These are phyloP conservation scores for Sebastes diploproa DNA, from an alignment of 2,797 vertebrate genomes.

Conservation along the genomic window DNA sequence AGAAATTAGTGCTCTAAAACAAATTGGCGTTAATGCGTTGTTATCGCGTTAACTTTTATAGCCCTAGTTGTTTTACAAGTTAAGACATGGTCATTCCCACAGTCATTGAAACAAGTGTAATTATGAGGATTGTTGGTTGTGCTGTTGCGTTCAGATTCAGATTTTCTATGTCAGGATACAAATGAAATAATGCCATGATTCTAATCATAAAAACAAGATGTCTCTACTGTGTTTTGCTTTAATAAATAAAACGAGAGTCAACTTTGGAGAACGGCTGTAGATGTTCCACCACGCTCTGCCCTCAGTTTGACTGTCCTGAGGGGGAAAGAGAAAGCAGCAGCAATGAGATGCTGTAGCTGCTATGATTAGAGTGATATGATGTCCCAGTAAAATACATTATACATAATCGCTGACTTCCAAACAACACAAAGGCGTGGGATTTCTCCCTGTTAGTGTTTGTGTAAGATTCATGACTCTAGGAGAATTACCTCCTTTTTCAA, in stretches of 20 bases:
- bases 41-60: too few relatives aligned
- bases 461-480: conserved; percentile 16
- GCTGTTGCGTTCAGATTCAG: background rate
- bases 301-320: conserved; percentile 15
- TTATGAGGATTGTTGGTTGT: background rate
- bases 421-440: background rate
- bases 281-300: background rate
- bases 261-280: background rate
- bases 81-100: background rate
- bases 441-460: conserved; percentile 3
- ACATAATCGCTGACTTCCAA: background rate
- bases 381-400: background rate
- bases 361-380: background rate
- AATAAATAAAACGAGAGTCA: background rate
- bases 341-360: background rate
- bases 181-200: background rate
- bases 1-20: too few relatives aligned
- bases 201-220: background rate
- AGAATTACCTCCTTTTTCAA: background rate
- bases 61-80: conserved; percentile 1
- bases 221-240: background rate
- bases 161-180: background rate
- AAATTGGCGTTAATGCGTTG: fast-evolving
- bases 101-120: background rate
- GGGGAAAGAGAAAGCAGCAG: background rate